These are phyloP conservation scores for Bugula neritina DNA, from an alignment of 2,888 invertebrate species.

Conservation along the genomic window DNA sequence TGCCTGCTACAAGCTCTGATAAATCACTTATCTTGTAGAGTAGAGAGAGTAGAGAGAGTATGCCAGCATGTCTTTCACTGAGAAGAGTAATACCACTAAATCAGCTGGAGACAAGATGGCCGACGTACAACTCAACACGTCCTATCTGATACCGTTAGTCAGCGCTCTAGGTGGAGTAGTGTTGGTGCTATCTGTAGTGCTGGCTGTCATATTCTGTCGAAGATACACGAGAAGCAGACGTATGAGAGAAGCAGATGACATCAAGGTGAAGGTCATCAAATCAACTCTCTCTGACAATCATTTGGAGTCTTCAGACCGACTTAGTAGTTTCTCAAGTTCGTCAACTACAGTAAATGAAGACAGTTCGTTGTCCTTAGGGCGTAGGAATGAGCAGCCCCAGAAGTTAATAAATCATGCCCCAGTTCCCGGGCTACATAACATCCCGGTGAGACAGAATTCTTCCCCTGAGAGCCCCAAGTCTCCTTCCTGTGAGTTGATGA, in stretches of 20 bases:
- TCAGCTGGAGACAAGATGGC: not conserved
- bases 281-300: not conserved
- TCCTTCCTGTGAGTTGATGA: not conserved
- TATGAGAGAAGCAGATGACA: not conserved
- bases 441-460: not conserved
- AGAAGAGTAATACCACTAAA: too few species aligned
- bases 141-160: conserved; percentile 11
- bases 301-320: not conserved
- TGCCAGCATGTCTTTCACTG: too few species aligned
- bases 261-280: conserved; percentile 5
- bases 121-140: not conserved
- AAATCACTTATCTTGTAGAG: too few species aligned
- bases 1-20: too few species aligned
- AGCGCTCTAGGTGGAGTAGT: not conserved
- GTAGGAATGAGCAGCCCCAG: conserved; percentile 10
- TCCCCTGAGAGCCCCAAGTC: not conserved
- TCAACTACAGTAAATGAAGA: not conserved
- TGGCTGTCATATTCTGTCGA: not conserved
- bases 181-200: not conserved
- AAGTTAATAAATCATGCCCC: conserved; percentile 19
- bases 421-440: conserved; percentile 1
- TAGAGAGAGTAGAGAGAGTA: too few species aligned
- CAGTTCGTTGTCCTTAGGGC: not conserved
- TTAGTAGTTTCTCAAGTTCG: not conserved
- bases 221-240: not conserved